Base-by-base conservation (phyloP, 2,797 vertebrate genomes). In the Falco naumanni region DNA sequence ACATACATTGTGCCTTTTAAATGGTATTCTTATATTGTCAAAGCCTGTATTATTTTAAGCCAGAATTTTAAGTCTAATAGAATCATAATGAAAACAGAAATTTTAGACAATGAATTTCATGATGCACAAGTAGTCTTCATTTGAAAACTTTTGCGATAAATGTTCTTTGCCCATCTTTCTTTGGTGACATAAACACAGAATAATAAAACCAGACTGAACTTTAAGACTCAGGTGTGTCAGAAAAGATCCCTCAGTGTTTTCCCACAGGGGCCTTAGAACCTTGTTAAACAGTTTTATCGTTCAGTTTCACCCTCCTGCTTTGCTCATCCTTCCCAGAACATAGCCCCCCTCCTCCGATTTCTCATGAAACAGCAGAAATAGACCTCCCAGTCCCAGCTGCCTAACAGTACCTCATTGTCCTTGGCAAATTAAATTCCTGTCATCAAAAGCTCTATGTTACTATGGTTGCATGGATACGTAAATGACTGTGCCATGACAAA, bases 391-490 rank as follows among this genome's bases (percentile, higher is more conserved):
- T 8, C 77, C 74, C 88, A 69, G 63, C 33, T 48, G 50, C 48
- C 39, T 7, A 65, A 61, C 47, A 79, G n/a, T 37, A 66, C 13
- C 80, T 70, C 57, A 20, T 34, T 19, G 53, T 20, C 48, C 61
- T 71, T 7, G 11, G 19, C 33, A 75, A 79, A 87, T 76, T 25
- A 75, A 94, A 66, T 39, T 48, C 51, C 71, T 69, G 53, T 9
- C 90, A 53, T 51, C 69, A 37, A 84, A 82, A 91, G 91, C 33
- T 16, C n/a, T 6, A 33, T 20, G 74, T 95, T 97, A 70, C 89
- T 87, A 85, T 68, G 81, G 90, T 39, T 96, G 93, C 87, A 37
- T 3, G 43, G 93, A 54, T 64, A 84, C 43, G 15, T 56, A 70
- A 80, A 72, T 76, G 72, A 77, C 72, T 82, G 43, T 16, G 74